Percentiles rank a stretch among this genome's conserved stretches.
These are phyloP conservation scores for Romanogobio albipinnatus DNA, from an alignment of 2,113 vertebrate genomes.

Conservation along the genomic window DNA sequence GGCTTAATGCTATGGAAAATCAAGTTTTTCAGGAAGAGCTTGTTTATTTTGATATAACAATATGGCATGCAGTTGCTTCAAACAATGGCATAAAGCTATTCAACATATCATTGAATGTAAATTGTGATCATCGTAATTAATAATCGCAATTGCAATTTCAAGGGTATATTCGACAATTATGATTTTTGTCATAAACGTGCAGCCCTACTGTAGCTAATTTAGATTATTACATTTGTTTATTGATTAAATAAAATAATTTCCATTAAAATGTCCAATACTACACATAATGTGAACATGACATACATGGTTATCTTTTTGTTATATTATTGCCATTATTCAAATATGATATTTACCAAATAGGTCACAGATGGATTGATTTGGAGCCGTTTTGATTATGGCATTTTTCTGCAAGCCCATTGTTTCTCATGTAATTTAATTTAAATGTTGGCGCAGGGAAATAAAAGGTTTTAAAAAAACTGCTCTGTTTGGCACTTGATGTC, in stretches of 20 bases:
- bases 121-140: too few relatives aligned
- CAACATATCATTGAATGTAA: too few relatives aligned
- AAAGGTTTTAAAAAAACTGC: background rate
- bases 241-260: background rate
- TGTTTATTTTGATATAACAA: too few relatives aligned
- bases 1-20: too few relatives aligned
- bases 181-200: too few relatives aligned
- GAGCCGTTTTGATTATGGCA: background rate
- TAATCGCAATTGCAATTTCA: too few relatives aligned
- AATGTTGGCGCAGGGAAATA: background rate
- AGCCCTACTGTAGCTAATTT: background rate
- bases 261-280: background rate
- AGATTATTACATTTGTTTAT: background rate
- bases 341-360: background rate
- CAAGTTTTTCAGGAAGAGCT: too few relatives aligned
- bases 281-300: background rate
- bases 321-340: too few relatives aligned
- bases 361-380: background rate
- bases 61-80: too few relatives aligned
- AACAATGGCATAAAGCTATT: too few relatives aligned
- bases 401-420: background rate
- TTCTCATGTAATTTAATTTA: background rate
- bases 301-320: background rate
- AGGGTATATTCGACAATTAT: too few relatives aligned
- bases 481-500: background rate